Percentiles rank a stretch among this genome's conserved stretches.
Conservation (phyloP, 2,888 invertebrate species). For the Mythimna ferrago region DNA sequence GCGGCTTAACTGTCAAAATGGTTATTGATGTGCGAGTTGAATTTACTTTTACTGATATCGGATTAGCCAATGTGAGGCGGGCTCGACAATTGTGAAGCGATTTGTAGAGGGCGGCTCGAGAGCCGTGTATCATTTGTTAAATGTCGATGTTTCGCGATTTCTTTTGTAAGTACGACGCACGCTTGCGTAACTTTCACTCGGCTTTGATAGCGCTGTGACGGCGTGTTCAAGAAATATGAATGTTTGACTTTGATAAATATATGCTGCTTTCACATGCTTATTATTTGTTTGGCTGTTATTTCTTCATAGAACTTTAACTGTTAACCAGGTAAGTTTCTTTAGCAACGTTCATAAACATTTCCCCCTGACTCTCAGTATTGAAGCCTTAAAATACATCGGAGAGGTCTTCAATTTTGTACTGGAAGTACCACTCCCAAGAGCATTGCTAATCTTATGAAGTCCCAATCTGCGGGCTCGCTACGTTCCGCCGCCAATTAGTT, state of each 20-base stretch:
- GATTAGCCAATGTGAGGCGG: slow-evolving; percentile 76
- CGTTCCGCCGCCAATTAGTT: slow-evolving; percentile 80
- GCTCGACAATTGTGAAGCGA: slow-evolving; percentile 53
- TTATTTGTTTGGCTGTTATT: slow-evolving; percentile 48
- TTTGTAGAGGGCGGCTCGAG: slow-evolving; percentile 46
- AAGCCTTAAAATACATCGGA: slow-evolving; percentile 53
- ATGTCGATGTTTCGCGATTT: slow-evolving; percentile 55
- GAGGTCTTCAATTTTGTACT: slow-evolving; percentile 52
- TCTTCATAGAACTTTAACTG: slow-evolving; percentile 27
- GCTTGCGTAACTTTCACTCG: slow-evolving; percentile 48
- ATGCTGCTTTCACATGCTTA: slow-evolving; percentile 38
- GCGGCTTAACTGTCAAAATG: slow-evolving; percentile 86
- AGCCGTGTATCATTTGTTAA: slow-evolving; percentile 53
- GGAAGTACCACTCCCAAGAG: slow-evolving; percentile 56
- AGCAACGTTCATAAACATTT: slow-evolving; percentile 11
- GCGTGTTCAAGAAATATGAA: slow-evolving; percentile 48
- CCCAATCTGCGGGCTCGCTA: slow-evolving; percentile 75
- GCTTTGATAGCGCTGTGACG: slow-evolving; percentile 39
- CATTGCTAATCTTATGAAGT: slow-evolving; percentile 75
- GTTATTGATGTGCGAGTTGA: slow-evolving; percentile 86
- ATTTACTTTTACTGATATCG: slow-evolving; percentile 84
- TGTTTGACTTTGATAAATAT: slow-evolving; percentile 57
- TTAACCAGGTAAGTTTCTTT: slow-evolving; percentile 24
- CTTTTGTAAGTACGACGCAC: slow-evolving; percentile 45
- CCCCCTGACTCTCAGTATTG: slow-evolving; percentile 5